Evolutionary conservation across 2,888 invertebrate species (phyloP), one percentile per base, ranked within the genome.

Genomic region (Timema podura): DNA sequence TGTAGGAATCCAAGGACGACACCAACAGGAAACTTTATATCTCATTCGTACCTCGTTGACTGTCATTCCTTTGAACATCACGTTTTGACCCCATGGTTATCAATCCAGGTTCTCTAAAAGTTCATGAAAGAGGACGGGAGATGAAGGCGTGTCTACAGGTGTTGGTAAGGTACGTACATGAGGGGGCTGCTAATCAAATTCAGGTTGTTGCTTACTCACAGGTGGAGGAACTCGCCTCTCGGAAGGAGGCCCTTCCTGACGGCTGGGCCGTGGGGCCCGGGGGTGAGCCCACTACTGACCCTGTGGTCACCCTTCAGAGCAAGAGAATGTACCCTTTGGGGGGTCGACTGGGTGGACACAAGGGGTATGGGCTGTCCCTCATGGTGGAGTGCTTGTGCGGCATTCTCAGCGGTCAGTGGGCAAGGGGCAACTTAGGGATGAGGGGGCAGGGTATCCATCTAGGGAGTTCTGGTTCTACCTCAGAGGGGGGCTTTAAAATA

Each of bases 371-470:
- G 0, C 81, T 96, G 8, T 89, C 88, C 0, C 86, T 91, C 71
- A 86, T 95, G 87, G 94, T 95, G 5, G 97, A 97, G 77, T 83
- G 95, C 1, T 86, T 97, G 70, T 91, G 91, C 77, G 96, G 96
- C 16, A 87, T 96, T 46, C 83, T 91, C 72, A 82, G 88, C 75
- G 92, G 91, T 80, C 75, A 61, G 72, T 54, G 8, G n/a, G n/a
- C n/a, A n/a, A n/a, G n/a, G n/a, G n/a, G n/a, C n/a, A n/a, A n/a
- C n/a, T n/a, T n/a, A n/a, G n/a, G n/a, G n/a, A n/a, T n/a, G n/a
- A n/a, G n/a, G n/a, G n/a, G n/a, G n/a, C n/a, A n/a, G n/a, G n/a
- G n/a, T n/a, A n/a, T n/a, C n/a, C n/a, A n/a, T n/a, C n/a, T n/a
- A n/a, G n/a, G n/a, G n/a, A n/a, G n/a, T n/a, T n/a, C n/a, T n/a